A percentile compares a stretch with the other conserved stretches of the same genome.
Conservation (phyloP, 23 tunicate species). For the Phallusia fumigata region DNA sequence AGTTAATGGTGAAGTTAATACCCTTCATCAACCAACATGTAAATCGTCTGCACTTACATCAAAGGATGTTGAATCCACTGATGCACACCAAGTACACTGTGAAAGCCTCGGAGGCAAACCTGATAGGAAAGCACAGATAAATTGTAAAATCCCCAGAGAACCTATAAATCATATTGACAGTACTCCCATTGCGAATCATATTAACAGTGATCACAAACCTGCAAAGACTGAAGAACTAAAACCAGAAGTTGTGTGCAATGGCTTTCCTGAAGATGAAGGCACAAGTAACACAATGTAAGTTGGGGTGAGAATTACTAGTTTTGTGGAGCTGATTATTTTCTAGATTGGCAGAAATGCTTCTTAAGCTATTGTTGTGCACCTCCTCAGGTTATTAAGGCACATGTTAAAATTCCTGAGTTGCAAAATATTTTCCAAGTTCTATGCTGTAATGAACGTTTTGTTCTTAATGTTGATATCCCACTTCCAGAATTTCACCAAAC, state of each 20-base stretch:
- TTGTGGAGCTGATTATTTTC: too few relatives aligned
- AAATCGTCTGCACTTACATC: background rate
- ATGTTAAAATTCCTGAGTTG: too few relatives aligned
- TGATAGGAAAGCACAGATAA: background rate
- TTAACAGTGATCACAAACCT: background rate
- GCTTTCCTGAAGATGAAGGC: background rate
- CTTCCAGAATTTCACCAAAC: background rate
- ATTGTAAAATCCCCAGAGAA: background rate
- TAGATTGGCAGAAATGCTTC: too few relatives aligned
- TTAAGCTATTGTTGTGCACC: too few relatives aligned
- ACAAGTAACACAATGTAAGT: too few relatives aligned
- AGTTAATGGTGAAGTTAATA: background rate
- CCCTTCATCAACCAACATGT: background rate
- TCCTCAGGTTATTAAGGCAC: too few relatives aligned
- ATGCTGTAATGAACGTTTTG: background rate
- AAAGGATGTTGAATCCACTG: constrained; percentile 1
- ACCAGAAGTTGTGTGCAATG: background rate
- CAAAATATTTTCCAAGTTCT: too few relatives aligned
- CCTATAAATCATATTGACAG: background rate
- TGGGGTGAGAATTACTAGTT: too few relatives aligned
- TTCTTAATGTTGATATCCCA: background rate
- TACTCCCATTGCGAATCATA: background rate
- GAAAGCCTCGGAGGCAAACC: background rate
- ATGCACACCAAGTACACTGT: background rate
- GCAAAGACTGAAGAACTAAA: background rate